Conservation (phyloP, 1,140 invertebrate species). For the Magallana ariakensis region DNA sequence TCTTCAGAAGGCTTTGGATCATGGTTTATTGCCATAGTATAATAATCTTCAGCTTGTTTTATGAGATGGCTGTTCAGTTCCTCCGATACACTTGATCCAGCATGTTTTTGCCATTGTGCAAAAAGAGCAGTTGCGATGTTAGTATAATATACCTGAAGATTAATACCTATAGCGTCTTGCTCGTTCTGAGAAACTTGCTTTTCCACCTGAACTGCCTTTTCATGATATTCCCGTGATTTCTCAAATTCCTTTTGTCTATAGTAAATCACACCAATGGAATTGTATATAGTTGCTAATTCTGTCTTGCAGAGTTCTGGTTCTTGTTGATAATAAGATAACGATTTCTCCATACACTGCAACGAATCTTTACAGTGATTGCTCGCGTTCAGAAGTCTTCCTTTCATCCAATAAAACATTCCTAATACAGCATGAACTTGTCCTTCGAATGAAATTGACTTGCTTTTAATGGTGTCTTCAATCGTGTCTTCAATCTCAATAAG, state of each 20-base stretch:
- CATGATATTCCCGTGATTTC: not conserved
- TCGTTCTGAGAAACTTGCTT: not conserved
- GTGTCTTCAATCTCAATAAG: no score
- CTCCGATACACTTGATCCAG: not conserved
- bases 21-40: not conserved
- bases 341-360: not conserved
- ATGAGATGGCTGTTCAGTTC: not conserved
- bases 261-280: not conserved
- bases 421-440: not conserved
- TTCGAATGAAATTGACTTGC: not conserved
- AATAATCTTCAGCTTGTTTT: not conserved
- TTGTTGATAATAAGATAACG: not conserved
- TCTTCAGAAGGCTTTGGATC: not conserved
- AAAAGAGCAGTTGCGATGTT: slow-evolving; percentile 25
- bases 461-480: not conserved
- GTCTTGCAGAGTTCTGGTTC: not conserved
- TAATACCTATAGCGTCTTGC: not conserved
- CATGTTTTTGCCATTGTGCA: not conserved
- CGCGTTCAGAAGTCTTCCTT: not conserved
- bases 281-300: slow-evolving; percentile 10
- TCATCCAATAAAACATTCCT: slow-evolving; percentile 5
- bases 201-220: not conserved
- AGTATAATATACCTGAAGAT: slow-evolving; percentile 3
- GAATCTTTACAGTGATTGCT: not conserved
- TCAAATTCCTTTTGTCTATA: slow-evolving; percentile 3